Evolutionary conservation across 2,797 vertebrate species (phyloP).

Genomic region (Tokudaia muenninki): DNA sequence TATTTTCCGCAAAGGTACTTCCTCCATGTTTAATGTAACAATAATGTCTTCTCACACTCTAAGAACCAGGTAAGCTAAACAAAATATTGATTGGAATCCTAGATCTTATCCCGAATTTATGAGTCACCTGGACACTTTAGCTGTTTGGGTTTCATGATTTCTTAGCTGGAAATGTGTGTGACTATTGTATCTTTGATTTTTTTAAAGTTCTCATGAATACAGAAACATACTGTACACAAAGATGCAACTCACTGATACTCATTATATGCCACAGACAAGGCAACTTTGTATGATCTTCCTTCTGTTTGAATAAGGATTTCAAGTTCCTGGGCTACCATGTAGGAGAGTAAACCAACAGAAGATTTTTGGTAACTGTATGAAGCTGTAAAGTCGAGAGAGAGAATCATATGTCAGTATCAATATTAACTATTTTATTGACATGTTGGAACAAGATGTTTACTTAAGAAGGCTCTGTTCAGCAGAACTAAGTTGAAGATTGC

Average conservation of each 20-base stretch:
- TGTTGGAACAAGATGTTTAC: conserved; percentile 43
- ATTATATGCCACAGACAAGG: conserved; percentile 1
- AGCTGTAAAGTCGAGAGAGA: neutral
- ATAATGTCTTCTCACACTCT: neutral
- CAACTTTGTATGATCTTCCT: neutral
- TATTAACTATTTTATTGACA: conserved; percentile 12
- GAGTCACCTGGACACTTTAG: neutral
- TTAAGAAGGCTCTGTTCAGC: conserved; percentile 19
- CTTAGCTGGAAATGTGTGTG: neutral
- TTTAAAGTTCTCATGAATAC: neutral
- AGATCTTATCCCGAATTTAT: neutral
- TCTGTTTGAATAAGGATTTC: conserved; percentile 35
- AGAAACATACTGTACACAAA: neutral
- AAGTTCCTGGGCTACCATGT: neutral
- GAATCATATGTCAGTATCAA: neutral
- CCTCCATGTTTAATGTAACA: neutral
- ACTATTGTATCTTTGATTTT: neutral
- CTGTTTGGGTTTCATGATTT: neutral
- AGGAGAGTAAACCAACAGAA: neutral
- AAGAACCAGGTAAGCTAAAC: neutral
- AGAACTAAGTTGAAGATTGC: conserved; percentile 49
- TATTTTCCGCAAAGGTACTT: neutral
- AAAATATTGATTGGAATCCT: neutral
- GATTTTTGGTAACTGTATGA: neutral
- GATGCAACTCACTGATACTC: neutral